Conservation (phyloP, 2,113 vertebrate species). For the Rallus limicola region DNA sequence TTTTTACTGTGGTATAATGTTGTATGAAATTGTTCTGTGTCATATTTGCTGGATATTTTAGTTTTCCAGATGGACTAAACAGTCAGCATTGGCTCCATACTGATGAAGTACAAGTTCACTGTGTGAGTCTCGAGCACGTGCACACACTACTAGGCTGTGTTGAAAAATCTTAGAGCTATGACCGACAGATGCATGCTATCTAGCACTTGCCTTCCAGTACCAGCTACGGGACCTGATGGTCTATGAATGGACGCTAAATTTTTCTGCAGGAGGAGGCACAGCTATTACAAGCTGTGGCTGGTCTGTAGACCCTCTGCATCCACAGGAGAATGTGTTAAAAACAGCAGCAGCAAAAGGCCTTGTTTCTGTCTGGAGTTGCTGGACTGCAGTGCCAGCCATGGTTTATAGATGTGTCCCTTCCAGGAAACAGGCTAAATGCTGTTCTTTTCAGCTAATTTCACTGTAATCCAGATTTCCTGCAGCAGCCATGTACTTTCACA, state of each 20-base stretch:
- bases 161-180: not conserved
- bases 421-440: not conserved
- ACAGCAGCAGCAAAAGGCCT: not conserved
- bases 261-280: not conserved
- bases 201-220: not conserved
- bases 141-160: not conserved
- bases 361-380: not conserved
- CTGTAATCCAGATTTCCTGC: not conserved
- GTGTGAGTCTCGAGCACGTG: not conserved
- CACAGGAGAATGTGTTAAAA: not conserved
- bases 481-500: not conserved
- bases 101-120: not conserved
- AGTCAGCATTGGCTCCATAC: not conserved
- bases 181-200: not conserved
- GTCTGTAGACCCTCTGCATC: not conserved
- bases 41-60: not conserved
- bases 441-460: not conserved
- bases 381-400: not conserved
- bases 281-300: not conserved
- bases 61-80: not conserved
- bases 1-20: slow-evolving; percentile 20
- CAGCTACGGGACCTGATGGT: not conserved
- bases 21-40: not conserved
- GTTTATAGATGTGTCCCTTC: not conserved
- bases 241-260: not conserved